Conservation (phyloP, 1,140 invertebrate genomes). For the Eriocheir sinensis region DNA sequence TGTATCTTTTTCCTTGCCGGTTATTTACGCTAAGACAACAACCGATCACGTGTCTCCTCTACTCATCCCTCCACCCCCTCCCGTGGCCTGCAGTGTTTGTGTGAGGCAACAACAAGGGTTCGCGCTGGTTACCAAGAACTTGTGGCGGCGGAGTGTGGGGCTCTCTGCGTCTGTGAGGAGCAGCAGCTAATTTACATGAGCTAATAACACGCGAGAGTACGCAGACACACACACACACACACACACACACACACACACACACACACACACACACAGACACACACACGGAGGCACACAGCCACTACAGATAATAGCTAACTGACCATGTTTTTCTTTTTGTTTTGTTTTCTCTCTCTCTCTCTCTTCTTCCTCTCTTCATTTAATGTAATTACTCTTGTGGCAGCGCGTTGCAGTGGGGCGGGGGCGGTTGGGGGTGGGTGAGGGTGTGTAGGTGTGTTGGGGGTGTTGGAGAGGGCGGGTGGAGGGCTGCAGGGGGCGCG, state of each 20-base stretch:
- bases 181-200: not conserved
- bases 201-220: not conserved
- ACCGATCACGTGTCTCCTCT: no score
- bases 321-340: not conserved
- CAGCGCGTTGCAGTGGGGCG: no score
- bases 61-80: no score
- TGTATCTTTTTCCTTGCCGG: no score
- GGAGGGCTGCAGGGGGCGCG: no score
- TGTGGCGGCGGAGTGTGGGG: not conserved
- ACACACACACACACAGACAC: not conserved
- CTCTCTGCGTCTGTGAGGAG: not conserved
- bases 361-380: constrained; percentile 24
- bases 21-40: no score
- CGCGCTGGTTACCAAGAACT: not conserved
- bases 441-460: no score
- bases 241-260: not conserved
- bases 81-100: not conserved
- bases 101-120: not conserved
- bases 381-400: not conserved
- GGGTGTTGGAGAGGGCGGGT: no score
- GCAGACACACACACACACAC: not conserved
- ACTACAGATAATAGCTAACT: constrained; percentile 31
- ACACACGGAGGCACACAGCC: not conserved
- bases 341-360: no score
- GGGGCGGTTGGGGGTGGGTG: no score